Base-by-base conservation (phyloP, 2,113 vertebrate genomes). In the Loxodonta africana region DNA sequence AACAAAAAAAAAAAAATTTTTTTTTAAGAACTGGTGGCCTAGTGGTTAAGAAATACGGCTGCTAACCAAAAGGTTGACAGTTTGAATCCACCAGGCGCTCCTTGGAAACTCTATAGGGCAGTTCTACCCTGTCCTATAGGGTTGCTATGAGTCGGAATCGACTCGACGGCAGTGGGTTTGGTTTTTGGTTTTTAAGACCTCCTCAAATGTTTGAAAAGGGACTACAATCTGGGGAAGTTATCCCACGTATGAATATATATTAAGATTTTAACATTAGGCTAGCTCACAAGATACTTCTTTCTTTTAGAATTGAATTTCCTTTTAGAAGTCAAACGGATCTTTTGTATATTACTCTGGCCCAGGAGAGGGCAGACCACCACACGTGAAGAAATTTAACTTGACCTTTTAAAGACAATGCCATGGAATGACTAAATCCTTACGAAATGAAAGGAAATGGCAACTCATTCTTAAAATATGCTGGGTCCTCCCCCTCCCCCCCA, bases 191-290 rank as follows among this genome's bases (percentile, higher is more conserved):
- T 37, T 37, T 37, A 37, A 37, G 37, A 37, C 37, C 67, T 92
- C 28, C 74, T 95, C 93, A 92, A 96, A 96, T 97, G 95, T 89
- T 97, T 97, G 89, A 78, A 63, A 74, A 92, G 86, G 28, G 46
- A 44, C 81, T 85, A 25, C 37, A 60, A 20, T 89, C 57, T n/a
- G 63, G 80, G 91, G 69, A 83, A 94, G 33, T 53, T 96, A 86
- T 53, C 74, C 67, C 2, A 67, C 26, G 80, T 57, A 53, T 78
- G 86, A 95, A 57, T 60, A 83, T 21, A 44, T 82, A 83, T 86
- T 88, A 65, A 80, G 86, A 81, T 80, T 92, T 94, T 69, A 78
- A 51, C 63, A 74, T 33, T 21, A 60, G 6, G 26, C 83, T 90
- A 81, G 84, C 26, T 91, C 74, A 23, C 73, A 94, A 62, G 41